Conservation (phyloP, 2,797 vertebrate genomes). For the Mormyrus proboscirostris region DNA sequence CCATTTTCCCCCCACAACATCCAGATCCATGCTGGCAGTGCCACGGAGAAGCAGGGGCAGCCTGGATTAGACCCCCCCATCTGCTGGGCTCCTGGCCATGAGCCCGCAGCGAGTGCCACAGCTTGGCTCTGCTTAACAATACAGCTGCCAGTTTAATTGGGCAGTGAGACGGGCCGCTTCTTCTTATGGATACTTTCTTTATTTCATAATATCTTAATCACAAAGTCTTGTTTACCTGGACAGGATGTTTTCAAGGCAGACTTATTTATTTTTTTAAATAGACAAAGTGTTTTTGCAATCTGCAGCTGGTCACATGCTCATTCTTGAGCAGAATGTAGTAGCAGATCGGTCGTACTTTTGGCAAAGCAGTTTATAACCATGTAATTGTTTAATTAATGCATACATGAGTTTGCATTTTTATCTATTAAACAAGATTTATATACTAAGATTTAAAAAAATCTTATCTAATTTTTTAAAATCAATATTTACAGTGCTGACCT, state of each 20-base stretch:
- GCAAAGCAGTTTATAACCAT: slow-evolving; percentile 33
- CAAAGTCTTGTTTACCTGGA: slow-evolving; percentile 33
- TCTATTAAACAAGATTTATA: neutral
- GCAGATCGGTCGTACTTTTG: slow-evolving; percentile 46
- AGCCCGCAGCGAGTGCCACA: slow-evolving; percentile 27
- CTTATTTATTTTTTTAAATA: neutral
- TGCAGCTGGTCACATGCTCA: neutral
- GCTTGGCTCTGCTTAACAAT: slow-evolving; percentile 35
- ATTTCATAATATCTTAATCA: slow-evolving; percentile 39
- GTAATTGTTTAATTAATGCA: neutral
- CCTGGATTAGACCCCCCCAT: slow-evolving; percentile 29
- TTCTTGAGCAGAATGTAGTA: slow-evolving; percentile 44
- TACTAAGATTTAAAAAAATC: neutral
- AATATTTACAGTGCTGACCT: neutral
- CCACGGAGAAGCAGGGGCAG: slow-evolving; percentile 29
- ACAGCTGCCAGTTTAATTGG: slow-evolving; percentile 41
- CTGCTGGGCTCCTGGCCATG: slow-evolving; percentile 30
- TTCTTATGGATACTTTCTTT: slow-evolving; percentile 17
- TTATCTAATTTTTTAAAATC: neutral
- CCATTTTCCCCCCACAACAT: slow-evolving; percentile 27
- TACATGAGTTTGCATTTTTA: neutral
- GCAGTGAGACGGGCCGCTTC: slow-evolving; percentile 37
- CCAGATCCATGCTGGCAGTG: slow-evolving; percentile 25
- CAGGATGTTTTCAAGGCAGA: neutral
- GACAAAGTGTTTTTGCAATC: neutral